These are phyloP conservation scores for Drosophila pachea DNA, from an alignment of 1,140 invertebrate species.

Conservation along the genomic window DNA sequence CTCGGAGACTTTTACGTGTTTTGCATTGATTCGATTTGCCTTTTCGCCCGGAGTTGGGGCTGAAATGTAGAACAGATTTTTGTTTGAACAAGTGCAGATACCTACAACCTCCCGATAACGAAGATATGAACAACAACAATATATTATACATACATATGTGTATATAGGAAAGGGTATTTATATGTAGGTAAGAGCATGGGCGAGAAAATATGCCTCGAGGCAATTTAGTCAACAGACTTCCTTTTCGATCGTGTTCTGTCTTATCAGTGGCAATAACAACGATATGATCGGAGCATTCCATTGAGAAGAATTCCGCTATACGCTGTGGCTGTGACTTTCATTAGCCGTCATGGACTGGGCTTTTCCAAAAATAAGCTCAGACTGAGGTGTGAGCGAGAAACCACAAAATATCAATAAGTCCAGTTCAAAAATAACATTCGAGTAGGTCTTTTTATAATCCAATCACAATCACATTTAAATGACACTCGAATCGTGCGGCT, in stretches of 20 bases:
- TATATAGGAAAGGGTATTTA: no score
- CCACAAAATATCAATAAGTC: neutral
- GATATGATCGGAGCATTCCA: no score
- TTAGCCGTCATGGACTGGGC: neutral
- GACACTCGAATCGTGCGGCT: no score
- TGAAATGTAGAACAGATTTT: slow-evolving; percentile 7
- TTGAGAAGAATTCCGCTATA: no score
- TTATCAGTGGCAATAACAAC: no score
- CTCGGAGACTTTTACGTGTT: neutral
- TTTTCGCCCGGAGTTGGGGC: neutral
- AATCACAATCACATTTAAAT: no score
- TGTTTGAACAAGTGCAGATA: slow-evolving; percentile 41
- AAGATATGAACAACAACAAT: slow-evolving; percentile 7
- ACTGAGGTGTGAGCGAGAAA: neutral
- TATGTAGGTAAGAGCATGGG: neutral
- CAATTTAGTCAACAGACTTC: slow-evolving; percentile 38
- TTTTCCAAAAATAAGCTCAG: slow-evolving; percentile 17
- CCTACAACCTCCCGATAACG: slow-evolving; percentile 22
- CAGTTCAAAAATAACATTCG: no score
- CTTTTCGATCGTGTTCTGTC: neutral
- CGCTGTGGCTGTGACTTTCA: no score
- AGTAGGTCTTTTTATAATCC: no score
- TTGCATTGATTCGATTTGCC: neutral
- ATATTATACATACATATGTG: no score
- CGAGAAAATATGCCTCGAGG: slow-evolving; percentile 12